Percentiles rank a stretch among this genome's conserved stretches.
phyloP scores from a whole-genome alignment of 2,113 vertebrate genomes.

The Muscicapa adusta region DNA sequence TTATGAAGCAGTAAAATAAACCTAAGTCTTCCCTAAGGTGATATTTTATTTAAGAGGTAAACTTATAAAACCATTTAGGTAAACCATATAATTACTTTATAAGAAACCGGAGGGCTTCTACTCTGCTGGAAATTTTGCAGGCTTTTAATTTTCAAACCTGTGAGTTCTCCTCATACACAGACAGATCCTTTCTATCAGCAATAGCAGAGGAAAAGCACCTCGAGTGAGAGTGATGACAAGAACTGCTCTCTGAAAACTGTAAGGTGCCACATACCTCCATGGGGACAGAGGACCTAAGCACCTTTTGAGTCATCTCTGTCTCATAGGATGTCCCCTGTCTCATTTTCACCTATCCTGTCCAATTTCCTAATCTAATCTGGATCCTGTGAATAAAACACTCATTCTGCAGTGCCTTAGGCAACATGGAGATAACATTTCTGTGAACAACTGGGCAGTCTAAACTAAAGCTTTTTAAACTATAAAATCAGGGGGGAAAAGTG shows the following conservation, averaged over 20 bases:
- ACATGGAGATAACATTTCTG: neutral
- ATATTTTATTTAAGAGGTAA: conserved; percentile 18
- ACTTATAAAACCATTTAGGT: conserved; percentile 1
- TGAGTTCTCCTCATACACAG: neutral
- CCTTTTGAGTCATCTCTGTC: neutral
- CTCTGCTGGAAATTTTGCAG: neutral
- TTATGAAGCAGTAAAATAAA: conserved; percentile 1
- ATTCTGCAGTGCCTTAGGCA: neutral
- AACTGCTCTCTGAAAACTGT: neutral
- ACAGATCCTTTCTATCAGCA: neutral
- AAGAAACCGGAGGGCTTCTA: neutral
- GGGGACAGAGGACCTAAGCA: neutral
- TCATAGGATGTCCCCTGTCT: neutral
- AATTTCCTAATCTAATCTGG: neutral
- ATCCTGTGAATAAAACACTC: neutral
- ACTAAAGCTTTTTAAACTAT: neutral
- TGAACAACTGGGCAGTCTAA: neutral
- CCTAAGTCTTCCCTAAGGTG: neutral
- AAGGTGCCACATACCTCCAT: neutral
- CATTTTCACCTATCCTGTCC: neutral
- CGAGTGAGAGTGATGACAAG: neutral
- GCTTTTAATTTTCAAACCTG: neutral
- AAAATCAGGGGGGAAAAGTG: neutral
- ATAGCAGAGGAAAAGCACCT: neutral
- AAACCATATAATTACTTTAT: neutral